A percentile compares a stretch with the other conserved stretches of the same genome.
These are phyloP conservation scores for Neodiprion pinetum DNA, from an alignment of 1,140 invertebrate genomes.

Conservation along the genomic window DNA sequence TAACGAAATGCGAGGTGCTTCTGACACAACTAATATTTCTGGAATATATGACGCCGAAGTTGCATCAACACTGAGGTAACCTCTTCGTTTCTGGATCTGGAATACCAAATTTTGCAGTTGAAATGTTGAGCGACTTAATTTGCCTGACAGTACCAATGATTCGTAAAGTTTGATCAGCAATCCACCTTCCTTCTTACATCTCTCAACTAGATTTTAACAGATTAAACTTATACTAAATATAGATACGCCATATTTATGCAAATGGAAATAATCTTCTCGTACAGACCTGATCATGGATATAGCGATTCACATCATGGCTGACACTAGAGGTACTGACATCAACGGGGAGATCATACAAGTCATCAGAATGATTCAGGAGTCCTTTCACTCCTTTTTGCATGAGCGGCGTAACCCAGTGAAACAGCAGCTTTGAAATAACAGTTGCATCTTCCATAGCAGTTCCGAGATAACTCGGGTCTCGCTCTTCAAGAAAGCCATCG, in stretches of 20 bases:
- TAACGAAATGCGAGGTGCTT: constrained; percentile 66
- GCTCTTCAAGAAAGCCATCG: constrained; percentile 68
- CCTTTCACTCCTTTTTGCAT: constrained; percentile 82
- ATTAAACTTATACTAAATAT: too few relatives aligned
- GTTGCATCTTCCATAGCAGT: constrained; percentile 80
- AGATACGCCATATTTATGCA: constrained; percentile 39
- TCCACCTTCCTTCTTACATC: too few relatives aligned
- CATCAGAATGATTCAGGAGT: constrained; percentile 76
- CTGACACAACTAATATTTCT: constrained; percentile 35
- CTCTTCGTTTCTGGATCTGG: constrained; percentile 20
- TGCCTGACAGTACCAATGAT: too few relatives aligned
- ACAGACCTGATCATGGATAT: constrained; percentile 40
- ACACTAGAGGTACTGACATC: constrained; percentile 69
- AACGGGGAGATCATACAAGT: constrained; percentile 86
- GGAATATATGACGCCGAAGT: constrained; percentile 28
- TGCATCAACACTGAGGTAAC: constrained; percentile 22
- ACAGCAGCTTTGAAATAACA: constrained; percentile 77
- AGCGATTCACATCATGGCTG: constrained; percentile 65
- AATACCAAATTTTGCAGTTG: constrained; percentile 11
- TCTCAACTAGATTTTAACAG: too few relatives aligned
- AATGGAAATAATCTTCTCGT: constrained; percentile 54
- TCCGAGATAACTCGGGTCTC: constrained; percentile 74
- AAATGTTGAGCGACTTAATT: background rate
- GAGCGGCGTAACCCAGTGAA: constrained; percentile 88
- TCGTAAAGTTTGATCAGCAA: constrained; percentile 17